Conservation (phyloP, 2,113 vertebrate genomes). For the Bos indicus region DNA sequence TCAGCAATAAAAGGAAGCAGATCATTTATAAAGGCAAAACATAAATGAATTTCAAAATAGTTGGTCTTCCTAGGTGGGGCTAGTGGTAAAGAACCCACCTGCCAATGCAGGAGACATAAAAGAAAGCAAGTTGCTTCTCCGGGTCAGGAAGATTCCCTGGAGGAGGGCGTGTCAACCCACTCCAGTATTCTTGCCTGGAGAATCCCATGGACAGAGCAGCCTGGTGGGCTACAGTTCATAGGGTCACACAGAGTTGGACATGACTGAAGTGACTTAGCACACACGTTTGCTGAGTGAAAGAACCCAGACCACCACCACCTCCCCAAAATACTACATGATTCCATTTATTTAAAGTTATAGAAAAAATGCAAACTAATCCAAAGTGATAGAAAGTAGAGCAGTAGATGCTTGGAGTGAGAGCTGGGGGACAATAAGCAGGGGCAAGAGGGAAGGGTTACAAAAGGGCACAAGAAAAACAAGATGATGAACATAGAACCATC, state of each 20-base stretch:
- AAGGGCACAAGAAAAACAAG: background rate
- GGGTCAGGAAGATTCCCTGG: background rate
- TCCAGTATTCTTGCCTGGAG: background rate
- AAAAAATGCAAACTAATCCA: background rate
- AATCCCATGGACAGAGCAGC: background rate
- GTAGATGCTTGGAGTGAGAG: background rate
- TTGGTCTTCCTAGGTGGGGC: background rate
- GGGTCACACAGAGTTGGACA: background rate
- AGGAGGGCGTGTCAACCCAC: background rate
- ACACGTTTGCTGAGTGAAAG: background rate
- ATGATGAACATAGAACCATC: background rate
- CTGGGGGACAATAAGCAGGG: background rate
- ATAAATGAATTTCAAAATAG: background rate
- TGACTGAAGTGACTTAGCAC: background rate
- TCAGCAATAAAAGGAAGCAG: background rate
- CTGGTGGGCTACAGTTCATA: background rate
- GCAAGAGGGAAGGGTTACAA: background rate
- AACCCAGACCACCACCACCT: background rate
- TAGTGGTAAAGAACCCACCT: background rate
- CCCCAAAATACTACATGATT: background rate
- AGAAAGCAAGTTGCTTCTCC: background rate
- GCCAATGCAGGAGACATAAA: background rate
- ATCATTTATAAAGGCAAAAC: background rate
- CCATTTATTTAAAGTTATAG: background rate
- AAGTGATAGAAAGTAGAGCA: background rate